Evolutionary conservation across 2,797 vertebrate genomes (phyloP), one percentile per base, ranked within the genome.

Genomic region (Taeniopygia guttata): DNA sequence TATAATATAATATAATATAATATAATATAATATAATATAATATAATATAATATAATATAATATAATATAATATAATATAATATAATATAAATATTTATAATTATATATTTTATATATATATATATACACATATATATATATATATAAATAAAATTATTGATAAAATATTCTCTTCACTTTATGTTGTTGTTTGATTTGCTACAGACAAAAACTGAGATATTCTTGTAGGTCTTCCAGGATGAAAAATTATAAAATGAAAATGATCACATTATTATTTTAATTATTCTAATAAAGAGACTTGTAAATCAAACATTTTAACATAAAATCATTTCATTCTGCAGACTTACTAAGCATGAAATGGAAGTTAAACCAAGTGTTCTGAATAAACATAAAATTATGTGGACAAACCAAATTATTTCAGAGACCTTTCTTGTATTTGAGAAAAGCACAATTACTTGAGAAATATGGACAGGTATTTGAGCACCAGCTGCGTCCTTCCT

Each of bases 221-320:
- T 36, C 40, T 90, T 83, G 56, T n/a, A 91, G 36, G 30, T 66
- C 23, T 23, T 93, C 26, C 34, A 58, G n/a, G 21, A 79, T 63
- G n/a, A 93, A 85, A 93, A n/a, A n/a, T 34, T 52, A 34, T 26
- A 80, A 90, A 83, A 80, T 51, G 4, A 38, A 80, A 90, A 83
- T 0, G 1, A 92, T 70, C 15, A 32, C n/a, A 32, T 10, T 67
- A 62, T 67, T 92, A 56, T 56, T 90, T 88, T 88, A 86, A 74
- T 63, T 80, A 70, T 70, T 77, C 51, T 26, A 7, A 59, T 62
- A 70, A 45, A 68, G 27, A 66, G 3, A 77, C 29, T 67, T 81
- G 66, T 26, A 92, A 84, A 86, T 30, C 49, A 95, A 93, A 83
- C 29, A 67, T 81, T 84, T 94, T 86, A 84, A 59, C 38, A 42